A percentile compares a stretch with the other conserved stretches of the same genome.
These are phyloP conservation scores for Dasyprocta punctata DNA, from an alignment of 2,113 vertebrate genomes.

Conservation along the genomic window DNA sequence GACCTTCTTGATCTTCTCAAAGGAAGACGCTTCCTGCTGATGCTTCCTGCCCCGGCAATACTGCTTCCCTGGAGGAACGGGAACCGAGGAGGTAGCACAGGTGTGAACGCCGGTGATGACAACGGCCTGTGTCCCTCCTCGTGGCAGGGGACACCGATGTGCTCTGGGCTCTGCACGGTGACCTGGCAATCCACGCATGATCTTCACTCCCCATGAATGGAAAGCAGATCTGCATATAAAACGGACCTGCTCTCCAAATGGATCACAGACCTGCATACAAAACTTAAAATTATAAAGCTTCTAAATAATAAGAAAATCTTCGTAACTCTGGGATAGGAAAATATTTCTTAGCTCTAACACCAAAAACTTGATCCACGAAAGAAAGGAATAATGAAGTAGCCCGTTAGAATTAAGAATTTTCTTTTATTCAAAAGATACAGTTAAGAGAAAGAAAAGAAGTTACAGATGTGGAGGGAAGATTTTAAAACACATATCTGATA, in stretches of 20 bases:
- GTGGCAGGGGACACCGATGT: fast-evolving
- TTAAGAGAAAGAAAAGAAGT: background rate
- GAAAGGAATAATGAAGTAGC: background rate
- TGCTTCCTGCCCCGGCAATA: fast-evolving
- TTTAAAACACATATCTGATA: background rate
- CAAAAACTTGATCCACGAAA: background rate
- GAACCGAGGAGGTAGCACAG: too few relatives aligned
- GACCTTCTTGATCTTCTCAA: background rate
- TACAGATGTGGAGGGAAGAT: background rate
- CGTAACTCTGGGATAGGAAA: background rate
- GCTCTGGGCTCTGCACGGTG: background rate
- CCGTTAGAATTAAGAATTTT: background rate
- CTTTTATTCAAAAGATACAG: background rate
- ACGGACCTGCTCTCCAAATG: background rate
- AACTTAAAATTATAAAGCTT: background rate
- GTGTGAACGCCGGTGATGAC: background rate
- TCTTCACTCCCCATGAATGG: background rate
- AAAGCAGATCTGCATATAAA: background rate
- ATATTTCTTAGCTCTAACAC: background rate
- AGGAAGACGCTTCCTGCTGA: background rate
- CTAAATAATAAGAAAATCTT: background rate
- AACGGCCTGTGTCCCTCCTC: fast-evolving
- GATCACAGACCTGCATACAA: background rate
- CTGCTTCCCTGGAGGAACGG: background rate
- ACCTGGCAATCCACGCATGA: background rate